Conservation (phyloP, 2,113 vertebrate species). For the Pogona vitticeps region DNA sequence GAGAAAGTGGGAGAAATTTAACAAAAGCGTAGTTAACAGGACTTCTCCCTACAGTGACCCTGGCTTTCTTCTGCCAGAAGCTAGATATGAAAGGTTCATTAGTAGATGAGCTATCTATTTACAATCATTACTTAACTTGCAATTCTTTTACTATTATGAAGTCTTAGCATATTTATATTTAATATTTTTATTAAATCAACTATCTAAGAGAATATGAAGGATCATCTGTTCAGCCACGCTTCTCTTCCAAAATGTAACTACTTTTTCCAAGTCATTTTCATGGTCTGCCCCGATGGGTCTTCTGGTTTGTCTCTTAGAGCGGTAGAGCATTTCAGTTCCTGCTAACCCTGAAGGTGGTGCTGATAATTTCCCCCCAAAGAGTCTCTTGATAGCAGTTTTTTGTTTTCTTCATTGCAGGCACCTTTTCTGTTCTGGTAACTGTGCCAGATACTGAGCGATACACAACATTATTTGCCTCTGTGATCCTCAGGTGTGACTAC, state of each 20-base stretch:
- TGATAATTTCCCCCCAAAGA: rapidly evolving
- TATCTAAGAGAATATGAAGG: background rate
- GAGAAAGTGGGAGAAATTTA: background rate
- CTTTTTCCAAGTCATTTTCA: background rate
- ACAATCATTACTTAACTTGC: background rate
- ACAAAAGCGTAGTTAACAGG: background rate
- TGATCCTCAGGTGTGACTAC: conserved; percentile 89
- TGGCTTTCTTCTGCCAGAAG: background rate
- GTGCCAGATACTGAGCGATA: conserved; percentile 80
- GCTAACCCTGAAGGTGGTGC: background rate
- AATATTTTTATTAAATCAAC: too few relatives aligned
- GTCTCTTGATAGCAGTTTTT: background rate
- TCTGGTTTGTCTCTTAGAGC: background rate
- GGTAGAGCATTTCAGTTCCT: background rate
- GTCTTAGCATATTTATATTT: background rate
- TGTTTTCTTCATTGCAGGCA: conserved; percentile 74
- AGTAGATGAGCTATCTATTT: background rate
- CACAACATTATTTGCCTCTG: conserved; percentile 84
- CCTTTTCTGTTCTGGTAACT: conserved; percentile 81
- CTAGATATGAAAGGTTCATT: too few relatives aligned
- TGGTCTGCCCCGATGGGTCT: background rate
- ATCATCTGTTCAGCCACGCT: background rate
- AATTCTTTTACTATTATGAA: background rate
- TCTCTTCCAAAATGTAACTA: background rate
- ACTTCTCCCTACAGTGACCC: background rate